Base-by-base conservation (phyloP, 2,888 invertebrate species). In the Nymphalis urticae region DNA sequence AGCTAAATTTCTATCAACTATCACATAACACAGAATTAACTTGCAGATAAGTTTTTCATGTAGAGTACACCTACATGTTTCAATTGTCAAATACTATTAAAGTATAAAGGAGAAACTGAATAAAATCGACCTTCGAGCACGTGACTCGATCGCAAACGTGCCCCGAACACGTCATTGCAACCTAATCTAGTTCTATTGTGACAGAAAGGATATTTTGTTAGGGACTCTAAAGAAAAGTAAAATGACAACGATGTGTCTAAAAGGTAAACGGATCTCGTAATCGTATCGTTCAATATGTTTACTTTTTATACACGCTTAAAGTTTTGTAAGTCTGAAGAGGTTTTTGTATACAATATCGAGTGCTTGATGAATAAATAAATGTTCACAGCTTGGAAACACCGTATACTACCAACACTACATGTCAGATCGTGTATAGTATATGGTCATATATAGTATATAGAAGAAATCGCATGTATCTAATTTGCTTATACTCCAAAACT, bases 101-200 rank as follows among this genome's bases (percentile, higher is more conserved):
- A 58, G 36, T 58, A 19, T 42, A 58, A 36, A 42, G 10, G 10
- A 13, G 36, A 17, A 56, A 17, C 53, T 54, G 42, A 56, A 65
- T 48, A 62, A 66, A 65, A 66, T 42, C 48, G 51, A 48, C 68
- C 66, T 62, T 24, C 32, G 21, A 32, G 62, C 61, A 65, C 75
- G 75, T 74, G 73, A 73, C 68, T 62, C 59, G 73, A 42, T 62
- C 66, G 9, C 69, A 66, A 75, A 75, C 73, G 74, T 68, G 66
- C 63, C 47, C 68, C 66, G 70, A 72, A 67, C 69, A 19, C 42
- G 66, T 62, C 59, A 58, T 64, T 68, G 62, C 68, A 65, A 67
- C 64, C 64, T 65, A 68, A 68, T 67, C 62, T 58, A 65, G 53
- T 64, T 62, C 66, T 50, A 62, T 72, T 67, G 70, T 62, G 53